Base-by-base conservation (phyloP, 1,140 invertebrate species). In the Apocrypta bakeri region DNA sequence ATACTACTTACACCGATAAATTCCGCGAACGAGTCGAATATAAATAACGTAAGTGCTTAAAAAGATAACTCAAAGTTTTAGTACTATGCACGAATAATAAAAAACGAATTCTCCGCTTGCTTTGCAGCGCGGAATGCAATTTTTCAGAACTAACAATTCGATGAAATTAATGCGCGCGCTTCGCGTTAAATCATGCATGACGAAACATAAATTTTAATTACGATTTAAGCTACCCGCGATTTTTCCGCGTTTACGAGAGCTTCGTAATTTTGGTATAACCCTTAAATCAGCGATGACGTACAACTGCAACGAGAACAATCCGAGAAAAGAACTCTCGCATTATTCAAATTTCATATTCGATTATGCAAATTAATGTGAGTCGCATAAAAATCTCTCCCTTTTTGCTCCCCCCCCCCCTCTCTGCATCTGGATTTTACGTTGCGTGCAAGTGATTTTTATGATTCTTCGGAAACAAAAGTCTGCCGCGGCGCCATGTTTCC, bases 261-360 rank as follows among this genome's bases (percentile, higher is more conserved):
- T 63, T 72, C 11, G 56, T 31, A 73, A 83, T 61, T 78, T 72
- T 83, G 9, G n/a, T 56, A 83, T 73, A 79, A 31, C 74, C 48
- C 48, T 82, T 82, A 82, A 82, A 31, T 80, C 71, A 71, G 78
- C 66, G 83, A 87, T 88, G 88, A 89, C 87, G 87, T 87, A 88
- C 87, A 85, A 89, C 82, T 83, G 76, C 61, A 82, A 84, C 56
- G 61, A 85, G 56, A 86, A 86, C 79, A 74, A 80, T 24, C 33
- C 85, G 83, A 85, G 85, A 85, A 84, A 84, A 85, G 81, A 81
- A 86, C 83, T 79, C 81, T 77, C 85, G 83, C 87, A 87, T 88
- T 91, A 90, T 90, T 91, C 89, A 90, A 87, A 91, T 91, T 91
- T 90, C 89, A 90, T 91, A 91, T 91, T 90, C 89, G 90, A 91